Conservation (phyloP, 1,140 invertebrate genomes). For the Sminthurides bifidus region DNA sequence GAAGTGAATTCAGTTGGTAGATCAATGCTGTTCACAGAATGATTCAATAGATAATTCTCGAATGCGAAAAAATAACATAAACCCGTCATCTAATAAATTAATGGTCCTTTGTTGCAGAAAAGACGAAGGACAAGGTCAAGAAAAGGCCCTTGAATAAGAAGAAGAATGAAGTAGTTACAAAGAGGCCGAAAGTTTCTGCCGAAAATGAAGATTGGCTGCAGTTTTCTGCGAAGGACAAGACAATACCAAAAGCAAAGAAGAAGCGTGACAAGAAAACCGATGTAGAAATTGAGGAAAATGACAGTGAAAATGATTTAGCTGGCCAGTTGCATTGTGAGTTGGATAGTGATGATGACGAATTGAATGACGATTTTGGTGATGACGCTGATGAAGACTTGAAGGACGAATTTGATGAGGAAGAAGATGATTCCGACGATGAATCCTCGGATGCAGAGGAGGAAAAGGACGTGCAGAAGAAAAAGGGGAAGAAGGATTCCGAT, state of each 20-base stretch:
- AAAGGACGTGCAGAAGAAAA: too few relatives aligned
- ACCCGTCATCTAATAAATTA: too few relatives aligned
- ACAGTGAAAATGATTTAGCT: constrained; percentile 35
- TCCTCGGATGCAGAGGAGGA: too few relatives aligned
- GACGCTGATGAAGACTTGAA: neutral
- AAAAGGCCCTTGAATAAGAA: neutral
- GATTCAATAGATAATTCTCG: too few relatives aligned
- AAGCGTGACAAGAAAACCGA: constrained; percentile 16
- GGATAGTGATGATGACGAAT: constrained; percentile 4
- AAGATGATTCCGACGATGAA: too few relatives aligned
- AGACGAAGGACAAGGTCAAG: constrained; percentile 5
- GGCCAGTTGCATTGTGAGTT: too few relatives aligned
- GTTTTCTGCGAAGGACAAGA: constrained; percentile 37
- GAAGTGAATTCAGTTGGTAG: too few relatives aligned
- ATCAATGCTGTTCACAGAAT: too few relatives aligned
- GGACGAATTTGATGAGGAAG: neutral
- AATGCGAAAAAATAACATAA: too few relatives aligned
- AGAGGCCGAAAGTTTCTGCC: constrained; percentile 45
- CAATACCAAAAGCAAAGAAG: constrained; percentile 14
- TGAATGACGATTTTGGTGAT: constrained; percentile 5
- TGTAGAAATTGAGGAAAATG: constrained; percentile 38
- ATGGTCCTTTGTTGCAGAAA: neutral
- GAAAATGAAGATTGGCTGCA: constrained; percentile 57
- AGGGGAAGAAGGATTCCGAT: constrained; percentile 42
- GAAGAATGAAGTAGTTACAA: neutral